Percentiles rank a stretch among this genome's conserved stretches.
Conservation (phyloP, 2,888 invertebrate species). For the Eudasyphora cyanicolor region DNA sequence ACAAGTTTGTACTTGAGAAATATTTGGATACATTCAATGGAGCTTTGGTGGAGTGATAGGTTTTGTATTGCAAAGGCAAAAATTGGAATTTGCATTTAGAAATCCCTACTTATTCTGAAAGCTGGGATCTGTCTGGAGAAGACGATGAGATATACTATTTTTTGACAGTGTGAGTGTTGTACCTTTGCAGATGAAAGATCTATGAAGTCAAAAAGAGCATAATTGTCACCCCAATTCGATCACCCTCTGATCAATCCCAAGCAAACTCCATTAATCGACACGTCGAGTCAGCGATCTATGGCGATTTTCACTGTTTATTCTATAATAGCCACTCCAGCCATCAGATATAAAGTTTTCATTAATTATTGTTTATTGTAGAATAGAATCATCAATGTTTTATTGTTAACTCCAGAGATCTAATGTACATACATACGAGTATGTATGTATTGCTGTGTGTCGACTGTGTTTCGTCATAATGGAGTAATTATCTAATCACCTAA, state of each 20-base stretch:
- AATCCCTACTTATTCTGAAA: too few species aligned
- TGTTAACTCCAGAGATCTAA: too few species aligned
- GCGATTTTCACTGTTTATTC: neutral
- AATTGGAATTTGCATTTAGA: too few species aligned
- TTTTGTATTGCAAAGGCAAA: neutral
- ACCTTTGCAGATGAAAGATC: too few species aligned
- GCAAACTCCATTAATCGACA: neutral
- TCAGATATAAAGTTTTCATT: neutral
- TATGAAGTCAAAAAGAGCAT: too few species aligned
- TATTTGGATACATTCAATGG: neutral
- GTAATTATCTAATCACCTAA: neutral
- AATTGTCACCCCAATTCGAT: neutral
- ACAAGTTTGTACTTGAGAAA: neutral
- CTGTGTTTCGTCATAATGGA: neutral
- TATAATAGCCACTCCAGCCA: neutral
- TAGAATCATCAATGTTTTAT: neutral
- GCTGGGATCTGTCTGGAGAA: too few species aligned
- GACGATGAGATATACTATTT: too few species aligned
- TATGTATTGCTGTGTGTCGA: neutral
- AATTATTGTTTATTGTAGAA: neutral
- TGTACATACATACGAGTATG: too few species aligned
- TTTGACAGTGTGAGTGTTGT: too few species aligned
- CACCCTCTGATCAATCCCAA: neutral
- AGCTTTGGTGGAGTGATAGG: neutral
- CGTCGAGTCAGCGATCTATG: neutral